Conservation (phyloP, 2,888 invertebrate genomes). For the Rhogogaster chlorosoma region DNA sequence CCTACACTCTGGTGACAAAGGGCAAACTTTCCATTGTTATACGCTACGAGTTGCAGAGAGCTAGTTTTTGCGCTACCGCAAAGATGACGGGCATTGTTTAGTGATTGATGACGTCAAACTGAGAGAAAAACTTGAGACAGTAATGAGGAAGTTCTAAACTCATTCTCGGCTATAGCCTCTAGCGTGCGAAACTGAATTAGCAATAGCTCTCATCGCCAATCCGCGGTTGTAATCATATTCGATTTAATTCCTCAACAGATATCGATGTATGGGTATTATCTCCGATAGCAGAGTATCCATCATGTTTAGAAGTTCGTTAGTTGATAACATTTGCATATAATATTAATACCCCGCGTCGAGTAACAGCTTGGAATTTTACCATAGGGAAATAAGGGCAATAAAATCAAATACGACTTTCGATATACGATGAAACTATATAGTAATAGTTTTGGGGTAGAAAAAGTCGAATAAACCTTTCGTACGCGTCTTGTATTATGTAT, state of each 20-base stretch:
- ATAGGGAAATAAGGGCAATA: background rate
- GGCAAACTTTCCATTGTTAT: conserved; percentile 72
- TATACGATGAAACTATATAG: background rate
- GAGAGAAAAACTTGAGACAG: conserved; percentile 54
- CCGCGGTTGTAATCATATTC: background rate
- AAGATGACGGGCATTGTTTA: conserved; percentile 59
- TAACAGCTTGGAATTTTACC: conserved; percentile 1
- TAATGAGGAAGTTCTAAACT: conserved; percentile 51
- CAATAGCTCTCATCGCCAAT: background rate
- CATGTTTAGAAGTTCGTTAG: background rate
- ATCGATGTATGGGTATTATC: background rate
- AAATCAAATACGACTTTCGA: background rate
- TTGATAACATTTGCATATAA: background rate
- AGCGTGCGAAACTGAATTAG: background rate
- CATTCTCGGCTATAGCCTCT: conserved; percentile 5
- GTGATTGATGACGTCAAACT: conserved; percentile 65
- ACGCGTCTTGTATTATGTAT: background rate
- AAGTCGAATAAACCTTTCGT: background rate
- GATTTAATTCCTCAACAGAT: background rate
- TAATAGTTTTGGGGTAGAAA: background rate
- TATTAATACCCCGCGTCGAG: background rate
- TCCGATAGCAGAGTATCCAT: background rate
- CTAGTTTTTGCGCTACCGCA: conserved; percentile 55
- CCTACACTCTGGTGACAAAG: conserved; percentile 69
- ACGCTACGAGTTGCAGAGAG: conserved; percentile 39